Evolutionary conservation across 1,140 invertebrate species (phyloP).

Genomic region (Drosophila busckii): DNA sequence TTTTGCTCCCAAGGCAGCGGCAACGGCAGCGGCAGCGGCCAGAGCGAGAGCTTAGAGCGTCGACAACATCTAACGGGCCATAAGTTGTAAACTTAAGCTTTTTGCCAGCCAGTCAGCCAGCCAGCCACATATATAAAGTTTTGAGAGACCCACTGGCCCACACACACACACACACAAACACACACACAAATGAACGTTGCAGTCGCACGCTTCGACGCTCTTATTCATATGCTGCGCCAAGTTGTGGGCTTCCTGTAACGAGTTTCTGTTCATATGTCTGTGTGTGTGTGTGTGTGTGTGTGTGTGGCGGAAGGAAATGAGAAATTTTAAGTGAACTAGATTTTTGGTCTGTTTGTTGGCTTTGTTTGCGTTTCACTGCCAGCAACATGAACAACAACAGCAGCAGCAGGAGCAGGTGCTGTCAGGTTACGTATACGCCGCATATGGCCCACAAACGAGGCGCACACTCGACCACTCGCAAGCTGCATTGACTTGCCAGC

Average conservation of each 20-base stretch:
- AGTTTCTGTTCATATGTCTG: slow-evolving; percentile 8
- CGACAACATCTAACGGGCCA: slow-evolving; percentile 32
- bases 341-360: slow-evolving; percentile 49
- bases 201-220: too few relatives aligned
- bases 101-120: too few relatives aligned
- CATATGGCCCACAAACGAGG: slow-evolving; percentile 11
- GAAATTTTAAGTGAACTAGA: slow-evolving; percentile 57
- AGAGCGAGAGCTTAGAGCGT: too few relatives aligned
- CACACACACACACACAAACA: too few relatives aligned
- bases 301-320: slow-evolving; percentile 43
- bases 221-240: slow-evolving; percentile 8
- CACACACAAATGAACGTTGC: too few relatives aligned
- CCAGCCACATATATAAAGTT: slow-evolving; percentile 32
- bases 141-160: neutral
- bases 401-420: slow-evolving; percentile 7
- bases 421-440: slow-evolving; percentile 30
- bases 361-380: slow-evolving; percentile 34
- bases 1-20: neutral
- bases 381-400: slow-evolving; percentile 22
- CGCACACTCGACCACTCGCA: slow-evolving; percentile 10
- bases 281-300: slow-evolving; percentile 10
- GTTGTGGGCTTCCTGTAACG: slow-evolving; percentile 20
- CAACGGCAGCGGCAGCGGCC: too few relatives aligned
- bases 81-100: slow-evolving; percentile 75
- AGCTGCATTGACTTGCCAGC: too few relatives aligned